phyloP scores from a whole-genome alignment of 2,113 vertebrate genomes.

The Columba janthina region DNA sequence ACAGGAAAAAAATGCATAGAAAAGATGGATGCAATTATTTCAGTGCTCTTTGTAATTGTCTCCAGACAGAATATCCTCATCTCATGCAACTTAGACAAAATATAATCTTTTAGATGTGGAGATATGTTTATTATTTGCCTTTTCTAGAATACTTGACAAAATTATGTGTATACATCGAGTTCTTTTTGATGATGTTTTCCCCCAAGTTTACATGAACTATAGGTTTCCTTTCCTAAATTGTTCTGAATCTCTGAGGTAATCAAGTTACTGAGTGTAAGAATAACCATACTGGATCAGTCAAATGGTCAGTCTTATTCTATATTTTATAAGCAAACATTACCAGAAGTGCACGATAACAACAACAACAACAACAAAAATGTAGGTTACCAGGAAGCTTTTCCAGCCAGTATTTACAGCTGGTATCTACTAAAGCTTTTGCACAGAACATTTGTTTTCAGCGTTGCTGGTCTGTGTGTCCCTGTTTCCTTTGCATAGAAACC shows the following conservation, averaged over 20 bases:
- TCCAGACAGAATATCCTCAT: constrained; percentile 35
- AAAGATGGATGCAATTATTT: constrained; percentile 40
- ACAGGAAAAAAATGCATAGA: not conserved
- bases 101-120: constrained; percentile 29
- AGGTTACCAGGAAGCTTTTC: not conserved
- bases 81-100: constrained; percentile 39
- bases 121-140: not conserved
- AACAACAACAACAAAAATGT: not conserved
- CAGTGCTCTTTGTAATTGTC: constrained; percentile 1
- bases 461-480: not conserved
- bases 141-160: constrained; percentile 13
- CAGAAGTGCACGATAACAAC: not conserved
- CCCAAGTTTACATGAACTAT: not conserved
- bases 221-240: not conserved
- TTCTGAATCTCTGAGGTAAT: not conserved
- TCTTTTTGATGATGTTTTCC: not conserved
- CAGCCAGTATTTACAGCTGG: not conserved
- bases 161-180: not conserved
- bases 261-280: not conserved
- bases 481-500: not conserved
- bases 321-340: not conserved
- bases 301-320: not conserved
- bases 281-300: not conserved
- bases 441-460: not conserved
- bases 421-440: not conserved